Percentiles rank a stretch among this genome's conserved stretches.
These are phyloP conservation scores for Corvus cornix DNA, from an alignment of 2,113 vertebrate species.

Conservation along the genomic window DNA sequence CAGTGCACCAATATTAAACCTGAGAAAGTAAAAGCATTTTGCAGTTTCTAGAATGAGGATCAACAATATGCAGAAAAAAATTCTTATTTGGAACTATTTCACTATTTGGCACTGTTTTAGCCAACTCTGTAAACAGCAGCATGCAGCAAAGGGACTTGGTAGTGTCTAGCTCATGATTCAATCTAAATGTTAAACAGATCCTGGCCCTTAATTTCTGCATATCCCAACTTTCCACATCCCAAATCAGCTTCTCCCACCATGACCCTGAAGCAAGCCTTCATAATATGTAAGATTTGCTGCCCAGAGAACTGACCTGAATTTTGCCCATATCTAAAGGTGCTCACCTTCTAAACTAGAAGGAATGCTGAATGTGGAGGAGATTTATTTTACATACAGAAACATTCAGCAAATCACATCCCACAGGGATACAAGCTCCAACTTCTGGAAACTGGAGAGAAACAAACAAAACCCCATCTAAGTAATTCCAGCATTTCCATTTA, in stretches of 20 bases:
- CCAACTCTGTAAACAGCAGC: neutral
- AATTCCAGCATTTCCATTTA: neutral
- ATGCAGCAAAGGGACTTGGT: neutral
- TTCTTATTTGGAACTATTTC: neutral
- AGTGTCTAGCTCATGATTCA: neutral
- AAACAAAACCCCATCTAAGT: neutral
- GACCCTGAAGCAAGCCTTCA: neutral
- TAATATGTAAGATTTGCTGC: neutral
- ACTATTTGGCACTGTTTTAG: neutral
- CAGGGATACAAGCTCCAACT: neutral
- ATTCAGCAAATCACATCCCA: neutral
- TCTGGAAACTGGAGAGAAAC: neutral
- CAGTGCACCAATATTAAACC: neutral
- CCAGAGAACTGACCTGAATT: neutral
- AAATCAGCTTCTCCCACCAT: neutral
- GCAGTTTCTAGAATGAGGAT: neutral
- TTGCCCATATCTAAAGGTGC: neutral
- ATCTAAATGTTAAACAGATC: conserved; percentile 47
- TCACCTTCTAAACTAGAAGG: neutral
- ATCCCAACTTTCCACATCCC: neutral
- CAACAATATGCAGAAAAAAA: neutral
- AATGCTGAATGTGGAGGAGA: neutral
- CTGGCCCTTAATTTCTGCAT: neutral
- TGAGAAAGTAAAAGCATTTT: neutral
- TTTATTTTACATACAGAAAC: neutral